Percentiles rank a stretch among this genome's conserved stretches.
Evolutionary conservation across 2,888 invertebrate genomes (phyloP).

Genomic region (Amiota communis): DNA sequence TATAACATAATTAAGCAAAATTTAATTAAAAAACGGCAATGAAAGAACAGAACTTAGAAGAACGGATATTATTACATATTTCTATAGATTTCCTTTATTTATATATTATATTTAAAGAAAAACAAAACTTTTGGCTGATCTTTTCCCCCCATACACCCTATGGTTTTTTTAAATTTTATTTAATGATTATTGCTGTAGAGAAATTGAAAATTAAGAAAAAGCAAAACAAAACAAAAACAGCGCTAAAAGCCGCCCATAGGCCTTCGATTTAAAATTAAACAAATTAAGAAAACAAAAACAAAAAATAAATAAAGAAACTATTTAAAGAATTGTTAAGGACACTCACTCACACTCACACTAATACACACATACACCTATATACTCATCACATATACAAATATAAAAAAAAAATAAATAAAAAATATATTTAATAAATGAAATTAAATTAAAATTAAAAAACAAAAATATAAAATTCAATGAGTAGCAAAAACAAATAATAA

Average conservation of each 20-base stretch:
- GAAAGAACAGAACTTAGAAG: too few relatives aligned
- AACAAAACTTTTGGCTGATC: constrained; percentile 11
- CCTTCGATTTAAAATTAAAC: constrained; percentile 47
- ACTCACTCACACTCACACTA: background rate
- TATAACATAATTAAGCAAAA: constrained; percentile 16
- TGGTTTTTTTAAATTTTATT: constrained; percentile 15
- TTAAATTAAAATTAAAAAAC: constrained; percentile 31
- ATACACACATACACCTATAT: background rate
- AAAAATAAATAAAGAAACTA: constrained; percentile 7
- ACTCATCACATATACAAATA: constrained; percentile 18
- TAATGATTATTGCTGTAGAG: constrained; percentile 14
- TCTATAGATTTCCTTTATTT: too few relatives aligned
- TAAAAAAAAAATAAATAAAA: constrained; percentile 31
- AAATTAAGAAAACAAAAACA: constrained; percentile 41
- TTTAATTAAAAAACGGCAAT: background rate
- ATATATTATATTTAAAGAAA: too few relatives aligned
- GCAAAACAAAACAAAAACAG: constrained; percentile 37
- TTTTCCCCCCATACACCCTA: background rate
- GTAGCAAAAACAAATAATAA: constrained; percentile 30
- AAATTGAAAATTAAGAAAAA: constrained; percentile 37
- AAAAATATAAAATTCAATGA: constrained; percentile 15
- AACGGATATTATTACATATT: too few relatives aligned
- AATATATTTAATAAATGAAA: constrained; percentile 35
- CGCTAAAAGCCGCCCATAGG: constrained; percentile 65
- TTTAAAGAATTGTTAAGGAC: constrained; percentile 18